Percentiles rank a stretch among this genome's conserved stretches.
These are phyloP conservation scores for Lutraria lutraria DNA, from an alignment of 2,888 invertebrate genomes.

Conservation along the genomic window DNA sequence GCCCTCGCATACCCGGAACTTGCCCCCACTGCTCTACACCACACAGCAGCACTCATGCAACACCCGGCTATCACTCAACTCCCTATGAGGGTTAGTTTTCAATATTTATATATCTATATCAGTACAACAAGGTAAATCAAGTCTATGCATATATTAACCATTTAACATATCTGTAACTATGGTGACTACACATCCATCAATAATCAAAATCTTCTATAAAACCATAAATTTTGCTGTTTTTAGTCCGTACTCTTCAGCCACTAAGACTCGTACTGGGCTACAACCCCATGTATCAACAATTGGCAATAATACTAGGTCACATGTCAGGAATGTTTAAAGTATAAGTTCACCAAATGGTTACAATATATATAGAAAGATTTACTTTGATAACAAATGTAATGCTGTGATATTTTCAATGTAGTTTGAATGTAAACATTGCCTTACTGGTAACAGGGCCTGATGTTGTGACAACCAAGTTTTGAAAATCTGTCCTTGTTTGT, in stretches of 20 bases:
- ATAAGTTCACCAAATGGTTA: background rate
- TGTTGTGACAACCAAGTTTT: too few relatives aligned
- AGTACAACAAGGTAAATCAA: background rate
- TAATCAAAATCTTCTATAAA: too few relatives aligned
- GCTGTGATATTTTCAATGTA: background rate
- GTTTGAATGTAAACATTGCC: background rate
- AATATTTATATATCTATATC: slow-evolving; percentile 30
- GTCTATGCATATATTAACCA: background rate
- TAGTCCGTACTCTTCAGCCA: too few relatives aligned
- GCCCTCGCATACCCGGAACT: slow-evolving; percentile 90
- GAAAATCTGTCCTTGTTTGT: background rate
- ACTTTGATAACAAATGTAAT: background rate
- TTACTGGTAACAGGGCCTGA: background rate
- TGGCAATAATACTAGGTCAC: too few relatives aligned
- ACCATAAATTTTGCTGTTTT: too few relatives aligned
- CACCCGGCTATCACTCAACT: slow-evolving; percentile 98
- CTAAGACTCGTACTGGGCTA: too few relatives aligned
- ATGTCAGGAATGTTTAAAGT: too few relatives aligned
- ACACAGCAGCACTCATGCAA: slow-evolving; percentile 90
- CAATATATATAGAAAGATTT: background rate
- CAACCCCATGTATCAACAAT: too few relatives aligned
- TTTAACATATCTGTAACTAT: background rate
- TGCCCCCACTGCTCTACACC: slow-evolving; percentile 89
- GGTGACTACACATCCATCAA: background rate
- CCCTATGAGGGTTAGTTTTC: slow-evolving; percentile 85